Conservation (phyloP, 2,888 invertebrate genomes). For the Zaprionus obscuricornis region DNA sequence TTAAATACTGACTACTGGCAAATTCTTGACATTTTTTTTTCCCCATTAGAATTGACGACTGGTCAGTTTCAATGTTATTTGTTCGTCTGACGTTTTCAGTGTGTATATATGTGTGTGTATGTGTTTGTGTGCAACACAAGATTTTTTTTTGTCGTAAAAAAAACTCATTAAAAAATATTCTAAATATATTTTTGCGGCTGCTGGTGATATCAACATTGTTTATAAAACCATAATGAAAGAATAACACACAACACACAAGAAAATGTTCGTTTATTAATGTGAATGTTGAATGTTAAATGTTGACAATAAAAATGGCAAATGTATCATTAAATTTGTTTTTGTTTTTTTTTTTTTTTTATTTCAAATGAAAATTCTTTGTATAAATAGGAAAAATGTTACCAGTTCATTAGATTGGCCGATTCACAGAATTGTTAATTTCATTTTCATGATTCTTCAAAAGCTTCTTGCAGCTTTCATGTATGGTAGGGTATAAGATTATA, state of each 20-base stretch:
- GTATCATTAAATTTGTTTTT: slow-evolving; percentile 16
- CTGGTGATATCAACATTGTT: slow-evolving; percentile 46
- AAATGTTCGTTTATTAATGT: slow-evolving; percentile 8
- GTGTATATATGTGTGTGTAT: no score
- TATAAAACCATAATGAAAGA: slow-evolving; percentile 26
- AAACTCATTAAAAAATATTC: slow-evolving; percentile 27
- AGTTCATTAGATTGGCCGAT: slow-evolving; percentile 8
- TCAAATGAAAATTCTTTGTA: no score
- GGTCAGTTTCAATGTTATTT: no score
- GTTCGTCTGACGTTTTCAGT: slow-evolving; percentile 5
- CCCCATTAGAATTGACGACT: no score
- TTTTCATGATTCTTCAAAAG: no score
- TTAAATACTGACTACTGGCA: no score
- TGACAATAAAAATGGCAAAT: slow-evolving; percentile 39
- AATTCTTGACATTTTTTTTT: no score
- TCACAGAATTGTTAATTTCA: background rate
- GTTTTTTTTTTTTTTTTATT: no score
- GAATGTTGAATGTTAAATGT: slow-evolving; percentile 23
- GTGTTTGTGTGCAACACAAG: background rate
- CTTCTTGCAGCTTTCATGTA: no score
- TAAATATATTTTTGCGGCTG: slow-evolving; percentile 13
- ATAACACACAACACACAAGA: slow-evolving; percentile 3
- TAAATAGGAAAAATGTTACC: background rate
- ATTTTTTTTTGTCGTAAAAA: slow-evolving; percentile 22
- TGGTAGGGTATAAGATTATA: no score